Evolutionary conservation across 2,888 invertebrate genomes (phyloP).

Genomic region (Actias luna): DNA sequence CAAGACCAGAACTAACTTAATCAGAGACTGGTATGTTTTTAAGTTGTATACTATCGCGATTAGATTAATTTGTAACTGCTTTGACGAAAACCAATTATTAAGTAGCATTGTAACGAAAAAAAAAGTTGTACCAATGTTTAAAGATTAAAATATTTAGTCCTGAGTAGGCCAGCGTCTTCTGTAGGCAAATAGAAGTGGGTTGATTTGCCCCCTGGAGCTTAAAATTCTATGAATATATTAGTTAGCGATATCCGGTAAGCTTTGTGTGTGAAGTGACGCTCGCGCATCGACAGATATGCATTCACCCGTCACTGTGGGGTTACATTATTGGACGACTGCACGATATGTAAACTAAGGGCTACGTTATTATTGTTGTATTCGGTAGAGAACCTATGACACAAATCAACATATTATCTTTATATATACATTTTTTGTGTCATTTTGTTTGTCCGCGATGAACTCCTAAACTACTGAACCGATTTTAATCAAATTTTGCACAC

Average conservation of each 20-base stretch:
- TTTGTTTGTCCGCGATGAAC: too few species aligned
- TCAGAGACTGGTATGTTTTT: too few species aligned
- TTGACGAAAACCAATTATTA: not conserved
- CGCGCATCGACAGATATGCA: conserved; percentile 33
- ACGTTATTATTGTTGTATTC: not conserved
- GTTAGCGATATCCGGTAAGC: conserved; percentile 40
- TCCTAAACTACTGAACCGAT: too few species aligned
- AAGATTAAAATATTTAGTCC: not conserved
- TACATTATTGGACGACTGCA: not conserved
- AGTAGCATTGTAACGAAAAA: not conserved
- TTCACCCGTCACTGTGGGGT: conserved; percentile 39
- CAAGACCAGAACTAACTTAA: too few species aligned
- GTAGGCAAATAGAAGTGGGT: conserved; percentile 17
- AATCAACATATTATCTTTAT: not conserved
- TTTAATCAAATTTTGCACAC: too few species aligned
- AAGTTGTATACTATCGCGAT: too few species aligned
- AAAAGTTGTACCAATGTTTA: conserved; percentile 4
- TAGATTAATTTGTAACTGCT: too few species aligned
- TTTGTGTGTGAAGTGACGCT: conserved; percentile 25
- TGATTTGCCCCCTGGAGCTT: conserved; percentile 15
- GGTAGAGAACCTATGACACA: not conserved
- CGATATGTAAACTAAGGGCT: too few species aligned
- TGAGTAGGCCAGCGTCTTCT: conserved; percentile 6
- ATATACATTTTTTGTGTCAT: not conserved
- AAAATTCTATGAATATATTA: conserved; percentile 53